Percentiles rank a stretch among this genome's conserved stretches.
Conservation (phyloP, 2,888 invertebrate species). For the Clistopyga incitator region DNA sequence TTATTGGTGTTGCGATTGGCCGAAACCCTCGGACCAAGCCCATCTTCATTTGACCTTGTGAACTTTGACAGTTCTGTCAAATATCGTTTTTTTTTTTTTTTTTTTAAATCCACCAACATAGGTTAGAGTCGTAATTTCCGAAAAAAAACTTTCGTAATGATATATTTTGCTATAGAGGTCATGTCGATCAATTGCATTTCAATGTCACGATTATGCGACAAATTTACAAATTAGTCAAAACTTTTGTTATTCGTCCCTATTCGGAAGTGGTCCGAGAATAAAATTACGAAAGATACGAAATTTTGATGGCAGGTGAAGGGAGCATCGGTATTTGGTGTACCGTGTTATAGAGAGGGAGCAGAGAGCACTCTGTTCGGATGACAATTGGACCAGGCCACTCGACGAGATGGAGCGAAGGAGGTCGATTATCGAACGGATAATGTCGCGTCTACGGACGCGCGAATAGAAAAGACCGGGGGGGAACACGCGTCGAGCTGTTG, state of each 20-base stretch:
- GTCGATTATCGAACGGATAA: conserved; percentile 66
- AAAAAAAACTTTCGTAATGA: no score
- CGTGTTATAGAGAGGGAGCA: not conserved
- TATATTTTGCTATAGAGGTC: not conserved
- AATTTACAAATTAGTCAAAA: not conserved
- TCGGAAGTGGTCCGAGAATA: no score
- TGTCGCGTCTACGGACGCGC: conserved; percentile 40
- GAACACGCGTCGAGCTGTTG: conserved; percentile 50
- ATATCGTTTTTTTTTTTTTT: no score
- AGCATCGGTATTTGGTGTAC: not conserved
- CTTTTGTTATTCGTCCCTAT: no score
- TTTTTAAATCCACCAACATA: no score
- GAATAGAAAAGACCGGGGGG: conserved; percentile 51
- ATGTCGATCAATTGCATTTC: not conserved
- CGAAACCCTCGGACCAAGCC: no score
- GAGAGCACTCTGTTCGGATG: not conserved
- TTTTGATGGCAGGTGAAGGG: not conserved
- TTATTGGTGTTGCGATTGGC: no score
- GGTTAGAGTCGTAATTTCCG: no score
- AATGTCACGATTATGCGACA: not conserved
- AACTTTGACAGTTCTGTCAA: no score
- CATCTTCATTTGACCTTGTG: no score
- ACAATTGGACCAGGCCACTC: conserved; percentile 59
- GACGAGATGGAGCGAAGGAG: conserved; percentile 66
- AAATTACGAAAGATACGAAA: not conserved